Base-by-base conservation (phyloP, 1,140 invertebrate species). In the Cydia strobilella region DNA sequence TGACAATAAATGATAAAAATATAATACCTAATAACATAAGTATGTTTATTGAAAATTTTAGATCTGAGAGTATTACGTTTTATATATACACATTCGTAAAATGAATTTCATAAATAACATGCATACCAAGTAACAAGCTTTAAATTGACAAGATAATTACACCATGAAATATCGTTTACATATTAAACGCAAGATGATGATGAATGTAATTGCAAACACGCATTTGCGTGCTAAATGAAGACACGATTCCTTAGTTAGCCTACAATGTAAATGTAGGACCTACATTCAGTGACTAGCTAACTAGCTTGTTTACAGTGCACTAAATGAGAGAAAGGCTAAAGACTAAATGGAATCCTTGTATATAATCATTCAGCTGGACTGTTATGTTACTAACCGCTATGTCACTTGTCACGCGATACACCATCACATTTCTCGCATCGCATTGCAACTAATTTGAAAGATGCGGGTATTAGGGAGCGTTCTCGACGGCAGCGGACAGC, bases 301-400 rank as follows among this genome's bases (percentile, higher is more conserved):
- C 54, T 59, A 59, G 54, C 54, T 59, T 59, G 54, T 59, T 59
- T 23, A 23, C 54, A 59, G 54, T 23, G n/a, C 5, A 23, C 15
- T 59, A 59, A 23, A 59, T 59, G 54, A 59, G 20, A 59, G 54
- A 59, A 59, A 59, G 54, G 54, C 20, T n/a, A n/a, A n/a, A n/a
- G n/a, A 20, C 12, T 23, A 59, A 59, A 59, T 59, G 18, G 15
- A n/a, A n/a, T 59, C 54, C 54, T 59, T 12, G 54, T 59, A 9
- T 23, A 59, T 59, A 59, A 59, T 59, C 54, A 59, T 59, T 51
- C 48, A 51, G n/a, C 48, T 15, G 48, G n/a, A n/a, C 18, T 6
- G 48, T 51, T 51, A n/a, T 51, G 48, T 51, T 51, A 51, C 48
- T 18, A 18, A 51, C 48, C 48, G 48, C 48, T 51, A 13, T 45